Base-by-base conservation (phyloP, 2,113 vertebrate species). In the Beaufortia kweichowensis region DNA sequence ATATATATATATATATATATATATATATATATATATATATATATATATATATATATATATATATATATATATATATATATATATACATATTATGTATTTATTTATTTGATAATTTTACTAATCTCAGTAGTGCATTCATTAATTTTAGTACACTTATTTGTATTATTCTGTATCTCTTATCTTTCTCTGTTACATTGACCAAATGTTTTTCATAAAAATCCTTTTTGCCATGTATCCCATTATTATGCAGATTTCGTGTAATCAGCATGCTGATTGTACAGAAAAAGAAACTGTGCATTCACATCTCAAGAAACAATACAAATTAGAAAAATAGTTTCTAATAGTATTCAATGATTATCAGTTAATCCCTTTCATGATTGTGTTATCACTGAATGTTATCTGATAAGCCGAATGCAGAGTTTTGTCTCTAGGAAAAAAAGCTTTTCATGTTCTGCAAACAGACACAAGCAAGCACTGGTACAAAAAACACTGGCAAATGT, bases 401-500 rank as follows among this genome's bases (percentile, higher is more conserved):
- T 69, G 68, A 41, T 50, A 1, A 26, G 31, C 56, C 15, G 33
- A 64, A 29, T 63, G 14, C 24, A 43, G 21, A 67, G 59, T 29
- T 46, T 35, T 28, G 14, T 11, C 35, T 66, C 29, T 53, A 72
- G 63, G 46, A 55, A 77, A 60, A 77, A 65, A 50, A 50, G 21
- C 11, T 8, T 53, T 24, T 39, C 24, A 21, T 62, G 53, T 48
- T 81, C 55, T 31, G 56, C 61, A 63, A 63, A 62, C 62, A 81
- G 67, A 70, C 60, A 70, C 64, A 73, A 73, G 74, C 69, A 73
- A 73, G 62, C 24, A 19, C 24, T 67, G 55, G 48, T 70, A 66
- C 59, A 86, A 86, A 90, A 88, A 83, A 89, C 86, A 81, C 84
- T 84, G 86, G 87, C 76, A 86, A 89, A 89, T 78, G 79, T 83